Evolutionary conservation across 2,113 vertebrate species (phyloP).

Genomic region (Aptenodytes patagonicus): DNA sequence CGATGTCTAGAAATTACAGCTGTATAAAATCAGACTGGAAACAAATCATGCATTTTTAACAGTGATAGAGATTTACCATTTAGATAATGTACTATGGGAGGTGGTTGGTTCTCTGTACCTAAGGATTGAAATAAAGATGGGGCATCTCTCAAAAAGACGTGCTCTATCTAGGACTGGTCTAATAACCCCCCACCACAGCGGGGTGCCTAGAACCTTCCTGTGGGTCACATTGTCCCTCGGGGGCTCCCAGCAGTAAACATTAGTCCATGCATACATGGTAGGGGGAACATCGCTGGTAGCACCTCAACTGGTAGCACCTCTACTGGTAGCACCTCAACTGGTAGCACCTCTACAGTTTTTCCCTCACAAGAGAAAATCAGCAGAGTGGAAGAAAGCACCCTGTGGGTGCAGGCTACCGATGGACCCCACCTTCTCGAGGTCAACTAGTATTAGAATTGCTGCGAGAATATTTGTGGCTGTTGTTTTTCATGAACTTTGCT

Average conservation of each 20-base stretch:
- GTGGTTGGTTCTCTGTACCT: not conserved
- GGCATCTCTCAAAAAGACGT: not conserved
- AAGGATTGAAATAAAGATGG: not conserved
- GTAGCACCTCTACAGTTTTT: not conserved
- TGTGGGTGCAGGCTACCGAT: not conserved
- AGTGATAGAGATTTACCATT: not conserved
- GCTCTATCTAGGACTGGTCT: not conserved
- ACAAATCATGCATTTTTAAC: not conserved
- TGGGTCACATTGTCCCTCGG: not conserved
- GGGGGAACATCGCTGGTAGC: not conserved
- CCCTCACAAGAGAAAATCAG: not conserved
- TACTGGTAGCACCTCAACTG: not conserved
- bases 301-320: not conserved
- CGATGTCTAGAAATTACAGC: not conserved
- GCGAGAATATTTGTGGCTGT: not conserved
- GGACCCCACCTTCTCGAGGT: not conserved
- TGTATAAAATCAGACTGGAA: not conserved
- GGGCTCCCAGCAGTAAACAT: not conserved
- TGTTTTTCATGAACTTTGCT: not conserved
- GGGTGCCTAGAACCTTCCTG: not conserved
- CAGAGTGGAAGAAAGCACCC: not conserved
- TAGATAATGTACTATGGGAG: not conserved
- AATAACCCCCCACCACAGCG: not conserved
- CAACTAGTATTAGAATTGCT: not conserved
- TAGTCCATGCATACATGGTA: not conserved